A percentile compares a stretch with the other conserved stretches of the same genome.
Evolutionary conservation across 2,113 vertebrate genomes (phyloP).

Genomic region (Speoplatyrhinus poulsoni): DNA sequence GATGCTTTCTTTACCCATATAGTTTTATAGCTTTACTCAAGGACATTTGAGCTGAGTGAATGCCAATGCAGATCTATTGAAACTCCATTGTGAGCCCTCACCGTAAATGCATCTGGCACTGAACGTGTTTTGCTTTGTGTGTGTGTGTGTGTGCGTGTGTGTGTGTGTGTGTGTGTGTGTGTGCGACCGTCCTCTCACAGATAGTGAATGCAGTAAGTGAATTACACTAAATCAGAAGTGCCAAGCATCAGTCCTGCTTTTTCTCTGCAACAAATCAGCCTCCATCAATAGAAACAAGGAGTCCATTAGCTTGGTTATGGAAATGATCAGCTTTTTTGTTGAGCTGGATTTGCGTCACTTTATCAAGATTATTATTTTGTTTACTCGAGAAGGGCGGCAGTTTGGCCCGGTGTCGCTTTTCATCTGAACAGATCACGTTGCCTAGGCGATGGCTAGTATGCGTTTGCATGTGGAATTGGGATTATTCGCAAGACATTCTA

Average conservation of each 20-base stretch:
- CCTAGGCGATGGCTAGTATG: conserved; percentile 57
- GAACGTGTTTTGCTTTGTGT: conserved; percentile 27
- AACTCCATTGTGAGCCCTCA: conserved; percentile 66
- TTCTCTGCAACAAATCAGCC: conserved; percentile 19
- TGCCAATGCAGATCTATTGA: conserved; percentile 67
- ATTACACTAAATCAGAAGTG: conserved; percentile 56
- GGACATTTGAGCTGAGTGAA: conserved; percentile 56
- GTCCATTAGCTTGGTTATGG: conserved; percentile 32
- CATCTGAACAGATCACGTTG: conserved; percentile 63
- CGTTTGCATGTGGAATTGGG: conserved; percentile 5
- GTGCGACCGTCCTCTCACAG: conserved; percentile 43
- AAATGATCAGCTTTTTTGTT: conserved; percentile 51
- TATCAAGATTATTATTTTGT: conserved; percentile 60
- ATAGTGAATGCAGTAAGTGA: conserved; percentile 50
- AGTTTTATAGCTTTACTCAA: conserved; percentile 35
- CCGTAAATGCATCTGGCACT: conserved; percentile 55
- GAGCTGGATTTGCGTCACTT: conserved; percentile 67
- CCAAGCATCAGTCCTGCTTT: conserved; percentile 44
- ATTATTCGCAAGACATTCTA: too few relatives aligned
- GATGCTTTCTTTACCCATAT: conserved; percentile 8
- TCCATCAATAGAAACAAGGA: conserved; percentile 23
- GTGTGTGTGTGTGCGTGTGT: background rate
- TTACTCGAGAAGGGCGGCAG: conserved; percentile 56
- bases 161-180: background rate
- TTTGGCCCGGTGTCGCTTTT: conserved; percentile 53